Percentiles rank a stretch among this genome's conserved stretches.
Conservation (phyloP, 2,888 invertebrate genomes). For the Catonia carolina region DNA sequence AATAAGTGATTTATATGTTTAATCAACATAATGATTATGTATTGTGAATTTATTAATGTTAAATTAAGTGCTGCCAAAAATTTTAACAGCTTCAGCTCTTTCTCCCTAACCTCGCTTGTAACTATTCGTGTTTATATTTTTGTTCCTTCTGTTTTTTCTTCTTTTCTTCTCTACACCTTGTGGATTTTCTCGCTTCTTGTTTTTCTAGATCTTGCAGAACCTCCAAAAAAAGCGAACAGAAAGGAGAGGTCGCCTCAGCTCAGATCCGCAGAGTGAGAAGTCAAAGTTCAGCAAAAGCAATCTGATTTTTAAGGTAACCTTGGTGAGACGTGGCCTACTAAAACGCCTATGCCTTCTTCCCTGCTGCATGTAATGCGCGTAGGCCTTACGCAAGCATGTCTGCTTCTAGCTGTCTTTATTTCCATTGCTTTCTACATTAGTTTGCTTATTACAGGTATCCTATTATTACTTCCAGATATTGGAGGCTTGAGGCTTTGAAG, state of each 20-base stretch:
- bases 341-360: constrained; percentile 13
- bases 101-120: background rate
- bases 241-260: constrained; percentile 93
- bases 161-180: constrained; percentile 37
- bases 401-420: too few species aligned
- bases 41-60: background rate
- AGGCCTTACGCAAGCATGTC: background rate
- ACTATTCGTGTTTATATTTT: constrained; percentile 23
- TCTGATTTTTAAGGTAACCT: constrained; percentile 97
- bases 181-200: constrained; percentile 36
- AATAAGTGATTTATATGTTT: too few species aligned
- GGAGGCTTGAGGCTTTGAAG: too few species aligned
- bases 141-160: constrained; percentile 31
- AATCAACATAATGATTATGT: too few species aligned
- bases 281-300: constrained; percentile 90
- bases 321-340: constrained; percentile 15
- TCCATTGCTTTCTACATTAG: too few species aligned
- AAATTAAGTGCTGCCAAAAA: background rate
- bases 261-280: constrained; percentile 86
- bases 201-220: constrained; percentile 97
- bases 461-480: too few species aligned
- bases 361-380: constrained; percentile 15
- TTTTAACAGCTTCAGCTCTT: constrained; percentile 17
- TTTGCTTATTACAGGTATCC: too few species aligned
- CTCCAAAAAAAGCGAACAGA: constrained; percentile 98